Evolutionary conservation across 2,888 invertebrate genomes (phyloP).

Genomic region (Ceratothoa steindachneri): DNA sequence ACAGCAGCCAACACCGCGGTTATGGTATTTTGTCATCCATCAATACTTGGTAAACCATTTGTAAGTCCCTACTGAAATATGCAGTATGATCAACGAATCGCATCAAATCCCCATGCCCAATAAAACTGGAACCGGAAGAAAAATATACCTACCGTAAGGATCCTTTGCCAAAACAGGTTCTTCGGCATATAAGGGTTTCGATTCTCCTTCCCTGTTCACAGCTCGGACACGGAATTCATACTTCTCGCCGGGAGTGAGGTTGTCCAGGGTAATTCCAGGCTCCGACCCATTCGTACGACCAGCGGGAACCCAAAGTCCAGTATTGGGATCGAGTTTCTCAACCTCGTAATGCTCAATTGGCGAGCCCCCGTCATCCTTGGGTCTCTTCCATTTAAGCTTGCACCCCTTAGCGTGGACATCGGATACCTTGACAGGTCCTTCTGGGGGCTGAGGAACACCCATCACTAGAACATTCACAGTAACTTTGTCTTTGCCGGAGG

Average conservation of each 20-base stretch:
- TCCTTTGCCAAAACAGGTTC: slow-evolving; percentile 89
- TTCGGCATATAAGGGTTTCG: slow-evolving; percentile 82
- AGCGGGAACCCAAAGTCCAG: slow-evolving; percentile 83
- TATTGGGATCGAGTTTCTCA: slow-evolving; percentile 87
- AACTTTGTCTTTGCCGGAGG: slow-evolving; percentile 79
- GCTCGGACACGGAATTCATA: slow-evolving; percentile 95
- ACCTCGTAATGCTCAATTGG: slow-evolving; percentile 94
- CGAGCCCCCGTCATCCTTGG: slow-evolving; percentile 88
- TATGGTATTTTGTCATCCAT: no score
- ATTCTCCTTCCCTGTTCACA: slow-evolving; percentile 92
- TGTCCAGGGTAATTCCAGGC: slow-evolving; percentile 70
- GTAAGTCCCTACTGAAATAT: no score
- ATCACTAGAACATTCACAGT: slow-evolving; percentile 76
- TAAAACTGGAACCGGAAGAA: no score
- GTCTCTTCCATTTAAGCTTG: slow-evolving; percentile 91
- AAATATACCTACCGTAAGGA: slow-evolving; percentile 69
- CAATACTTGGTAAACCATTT: no score
- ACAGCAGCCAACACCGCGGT: no score
- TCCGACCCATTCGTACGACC: slow-evolving; percentile 63
- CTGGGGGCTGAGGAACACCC: slow-evolving; percentile 80
- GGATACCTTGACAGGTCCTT: slow-evolving; percentile 80
- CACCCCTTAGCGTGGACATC: slow-evolving; percentile 91
- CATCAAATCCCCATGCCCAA: no score
- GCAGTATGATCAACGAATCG: no score
- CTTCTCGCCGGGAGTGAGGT: slow-evolving; percentile 82